Evolutionary conservation across 2,113 vertebrate species (phyloP).

Genomic region (Syngnathus floridae): DNA sequence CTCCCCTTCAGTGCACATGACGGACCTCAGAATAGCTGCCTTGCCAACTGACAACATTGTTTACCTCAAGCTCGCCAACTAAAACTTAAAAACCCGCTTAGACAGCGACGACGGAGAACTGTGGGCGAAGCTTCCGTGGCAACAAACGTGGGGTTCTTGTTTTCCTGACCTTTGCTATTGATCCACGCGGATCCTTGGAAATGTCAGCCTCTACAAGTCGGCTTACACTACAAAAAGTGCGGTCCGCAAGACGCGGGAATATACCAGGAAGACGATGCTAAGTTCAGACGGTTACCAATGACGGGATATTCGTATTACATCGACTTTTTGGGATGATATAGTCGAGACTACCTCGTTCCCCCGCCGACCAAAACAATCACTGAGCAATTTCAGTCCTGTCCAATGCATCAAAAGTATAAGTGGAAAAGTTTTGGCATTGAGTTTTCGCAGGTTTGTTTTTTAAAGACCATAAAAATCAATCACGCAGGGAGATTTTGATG

Average conservation of each 20-base stretch:
- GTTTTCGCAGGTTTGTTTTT: background rate
- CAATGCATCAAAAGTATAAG: conserved; percentile 16
- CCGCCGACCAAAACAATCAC: background rate
- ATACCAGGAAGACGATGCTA: background rate
- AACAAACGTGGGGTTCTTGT: conserved; percentile 41
- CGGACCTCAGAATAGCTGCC: conserved; percentile 59
- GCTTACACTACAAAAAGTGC: conserved; percentile 19
- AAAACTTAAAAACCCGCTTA: background rate
- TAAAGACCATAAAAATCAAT: conserved; percentile 44
- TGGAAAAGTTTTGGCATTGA: conserved; percentile 9
- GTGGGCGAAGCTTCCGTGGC: conserved; percentile 22
- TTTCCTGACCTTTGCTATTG: conserved; percentile 65
- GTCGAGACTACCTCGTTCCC: background rate
- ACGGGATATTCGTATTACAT: background rate
- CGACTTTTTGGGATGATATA: background rate
- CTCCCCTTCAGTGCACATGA: conserved; percentile 43
- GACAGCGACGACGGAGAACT: background rate
- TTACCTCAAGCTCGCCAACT: background rate
- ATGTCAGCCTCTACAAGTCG: conserved; percentile 54
- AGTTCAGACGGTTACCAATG: background rate
- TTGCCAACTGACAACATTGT: conserved; percentile 30
- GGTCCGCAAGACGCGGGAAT: background rate
- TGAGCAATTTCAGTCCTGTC: background rate
- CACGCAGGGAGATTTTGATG: conserved; percentile 51
- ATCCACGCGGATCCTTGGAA: conserved; percentile 61